A percentile compares a stretch with the other conserved stretches of the same genome.
These are phyloP conservation scores for Aleiodes alternator DNA, from an alignment of 2,888 invertebrate species.

Conservation along the genomic window DNA sequence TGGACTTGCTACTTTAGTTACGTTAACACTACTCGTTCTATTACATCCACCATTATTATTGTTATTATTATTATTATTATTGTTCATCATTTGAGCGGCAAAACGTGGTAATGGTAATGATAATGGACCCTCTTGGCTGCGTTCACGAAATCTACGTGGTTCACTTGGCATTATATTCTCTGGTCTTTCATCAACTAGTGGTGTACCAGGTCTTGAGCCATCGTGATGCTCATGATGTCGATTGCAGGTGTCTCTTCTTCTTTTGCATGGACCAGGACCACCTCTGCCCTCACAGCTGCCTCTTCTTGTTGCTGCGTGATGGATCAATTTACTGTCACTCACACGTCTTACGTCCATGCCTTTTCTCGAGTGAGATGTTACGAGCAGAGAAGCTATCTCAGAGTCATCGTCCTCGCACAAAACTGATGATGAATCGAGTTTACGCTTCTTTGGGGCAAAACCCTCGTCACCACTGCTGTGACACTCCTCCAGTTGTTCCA, in stretches of 20 bases:
- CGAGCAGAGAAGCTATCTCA: conserved; percentile 71
- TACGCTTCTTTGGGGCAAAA: conserved; percentile 82
- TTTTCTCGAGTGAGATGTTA: conserved; percentile 72
- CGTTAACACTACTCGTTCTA: conserved; percentile 57
- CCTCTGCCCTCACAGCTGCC: conserved; percentile 71
- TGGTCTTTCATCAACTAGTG: conserved; percentile 88
- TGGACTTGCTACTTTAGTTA: conserved; percentile 73
- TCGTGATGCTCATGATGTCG: conserved; percentile 77
- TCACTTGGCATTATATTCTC: conserved; percentile 85
- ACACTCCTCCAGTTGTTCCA: conserved; percentile 84
- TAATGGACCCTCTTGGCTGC: conserved; percentile 83
- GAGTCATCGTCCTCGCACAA: conserved; percentile 72
- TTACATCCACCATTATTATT: conserved; percentile 52
- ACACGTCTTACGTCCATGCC: conserved; percentile 72
- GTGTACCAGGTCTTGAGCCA: conserved; percentile 90
- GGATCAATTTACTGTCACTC: conserved; percentile 71
- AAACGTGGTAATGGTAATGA: conserved; percentile 92
- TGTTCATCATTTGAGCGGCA: conserved; percentile 82
- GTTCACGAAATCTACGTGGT: conserved; percentile 83
- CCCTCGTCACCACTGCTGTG: conserved; percentile 83
- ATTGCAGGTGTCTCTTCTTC: conserved; percentile 70
- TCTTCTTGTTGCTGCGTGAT: conserved; percentile 67
- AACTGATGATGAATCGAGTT: conserved; percentile 77
- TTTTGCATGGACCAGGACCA: conserved; percentile 70
- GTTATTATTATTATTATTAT: conserved; percentile 67